Evolutionary conservation across 2,888 invertebrate species (phyloP).

Genomic region (Hirtodrosophila alboralis): DNA sequence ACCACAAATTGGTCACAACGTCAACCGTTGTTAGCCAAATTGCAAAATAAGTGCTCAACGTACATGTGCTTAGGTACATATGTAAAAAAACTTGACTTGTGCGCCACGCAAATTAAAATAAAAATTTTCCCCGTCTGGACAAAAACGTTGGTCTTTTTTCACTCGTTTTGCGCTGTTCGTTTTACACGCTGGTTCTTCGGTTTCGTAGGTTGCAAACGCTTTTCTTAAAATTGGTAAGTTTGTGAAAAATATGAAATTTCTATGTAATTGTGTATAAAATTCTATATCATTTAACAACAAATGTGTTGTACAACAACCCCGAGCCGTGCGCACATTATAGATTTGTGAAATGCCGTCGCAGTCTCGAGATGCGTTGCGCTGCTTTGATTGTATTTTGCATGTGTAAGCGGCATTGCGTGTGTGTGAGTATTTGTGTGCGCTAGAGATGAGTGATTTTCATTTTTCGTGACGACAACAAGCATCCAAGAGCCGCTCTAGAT

Average conservation of each 20-base stretch:
- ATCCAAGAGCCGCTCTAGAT: neutral
- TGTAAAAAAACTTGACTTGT: slow-evolving; percentile 24
- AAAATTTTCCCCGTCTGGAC: slow-evolving; percentile 46
- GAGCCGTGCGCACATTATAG: slow-evolving; percentile 34
- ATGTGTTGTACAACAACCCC: slow-evolving; percentile 36
- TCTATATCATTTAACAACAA: slow-evolving; percentile 29
- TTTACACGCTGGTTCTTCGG: slow-evolving; percentile 69
- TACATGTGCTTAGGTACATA: slow-evolving; percentile 36
- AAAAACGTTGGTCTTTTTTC: slow-evolving; percentile 70
- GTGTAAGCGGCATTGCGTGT: slow-evolving; percentile 60
- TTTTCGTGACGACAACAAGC: slow-evolving; percentile 14
- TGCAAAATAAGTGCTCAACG: slow-evolving; percentile 33
- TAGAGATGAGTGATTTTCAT: slow-evolving; percentile 49
- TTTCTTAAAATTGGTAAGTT: slow-evolving; percentile 68
- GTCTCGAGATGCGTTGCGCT: slow-evolving; percentile 65
- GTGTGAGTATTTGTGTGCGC: slow-evolving; percentile 49
- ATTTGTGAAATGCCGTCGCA: slow-evolving; percentile 73
- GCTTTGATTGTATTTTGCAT: slow-evolving; percentile 65
- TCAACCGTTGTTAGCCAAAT: slow-evolving; percentile 54
- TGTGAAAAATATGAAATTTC: slow-evolving; percentile 18
- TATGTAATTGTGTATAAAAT: slow-evolving; percentile 19
- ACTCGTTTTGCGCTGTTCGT: slow-evolving; percentile 74
- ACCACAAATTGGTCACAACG: slow-evolving; percentile 63
- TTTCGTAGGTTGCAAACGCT: slow-evolving; percentile 54
- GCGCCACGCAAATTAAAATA: slow-evolving; percentile 25